Percentiles rank a stretch among this genome's conserved stretches.
Conservation (phyloP, 2,113 vertebrate species). For the Thymallus thymallus region DNA sequence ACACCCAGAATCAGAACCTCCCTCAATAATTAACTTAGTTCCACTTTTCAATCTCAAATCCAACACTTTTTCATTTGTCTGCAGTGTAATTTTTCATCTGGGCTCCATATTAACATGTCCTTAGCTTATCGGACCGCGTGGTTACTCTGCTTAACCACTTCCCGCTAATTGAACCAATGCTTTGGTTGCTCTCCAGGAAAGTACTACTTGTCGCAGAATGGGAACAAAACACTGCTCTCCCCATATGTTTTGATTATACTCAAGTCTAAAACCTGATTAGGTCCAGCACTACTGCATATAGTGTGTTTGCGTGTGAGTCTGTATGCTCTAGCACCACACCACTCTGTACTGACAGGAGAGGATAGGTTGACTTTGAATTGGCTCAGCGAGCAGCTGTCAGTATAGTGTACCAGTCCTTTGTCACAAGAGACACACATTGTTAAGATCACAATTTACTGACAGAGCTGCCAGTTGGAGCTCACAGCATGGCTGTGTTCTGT, state of each 20-base stretch:
- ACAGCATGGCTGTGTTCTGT: too few relatives aligned
- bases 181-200: not conserved
- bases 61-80: not conserved
- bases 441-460: too few relatives aligned
- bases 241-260: too few relatives aligned
- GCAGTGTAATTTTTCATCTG: not conserved
- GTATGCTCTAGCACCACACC: not conserved
- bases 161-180: not conserved
- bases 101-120: conserved; percentile 28
- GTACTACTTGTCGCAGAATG: not conserved
- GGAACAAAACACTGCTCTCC: not conserved
- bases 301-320: not conserved
- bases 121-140: not conserved
- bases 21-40: conserved; percentile 6
- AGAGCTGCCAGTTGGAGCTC: too few relatives aligned
- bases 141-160: not conserved
- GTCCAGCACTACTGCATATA: too few relatives aligned
- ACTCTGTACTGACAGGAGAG: not conserved
- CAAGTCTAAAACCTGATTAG: too few relatives aligned
- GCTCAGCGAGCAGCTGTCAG: not conserved
- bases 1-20: not conserved
- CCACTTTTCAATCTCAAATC: not conserved
- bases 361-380: not conserved
- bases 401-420: too few relatives aligned
- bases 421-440: too few relatives aligned